Evolutionary conservation across 2,113 vertebrate genomes (phyloP).

Genomic region (Chauna torquata): DNA sequence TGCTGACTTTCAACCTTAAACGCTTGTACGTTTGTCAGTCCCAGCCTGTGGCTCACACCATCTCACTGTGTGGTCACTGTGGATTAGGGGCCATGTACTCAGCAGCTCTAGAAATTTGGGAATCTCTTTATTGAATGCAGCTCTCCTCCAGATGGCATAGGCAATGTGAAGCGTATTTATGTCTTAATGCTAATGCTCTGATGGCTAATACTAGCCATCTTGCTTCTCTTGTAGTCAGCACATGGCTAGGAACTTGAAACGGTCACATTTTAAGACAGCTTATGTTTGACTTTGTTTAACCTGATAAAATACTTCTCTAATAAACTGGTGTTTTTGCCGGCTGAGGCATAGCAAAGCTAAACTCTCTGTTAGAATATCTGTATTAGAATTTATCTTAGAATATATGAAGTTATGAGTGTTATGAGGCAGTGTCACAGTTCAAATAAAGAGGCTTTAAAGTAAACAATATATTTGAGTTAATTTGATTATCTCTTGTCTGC

Average conservation of each 20-base stretch:
- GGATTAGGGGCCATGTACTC: background rate
- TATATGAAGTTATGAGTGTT: background rate
- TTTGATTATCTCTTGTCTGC: background rate
- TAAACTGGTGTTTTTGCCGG: background rate
- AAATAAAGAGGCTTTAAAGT: background rate
- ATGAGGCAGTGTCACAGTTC: fast-evolving
- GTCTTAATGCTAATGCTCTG: background rate
- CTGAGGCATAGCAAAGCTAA: background rate
- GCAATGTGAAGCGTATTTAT: fast-evolving
- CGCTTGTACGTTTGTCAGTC: fast-evolving
- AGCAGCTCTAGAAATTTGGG: background rate
- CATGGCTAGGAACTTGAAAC: background rate
- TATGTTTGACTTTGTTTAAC: background rate
- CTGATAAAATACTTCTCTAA: background rate
- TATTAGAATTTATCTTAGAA: background rate
- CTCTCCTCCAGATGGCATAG: background rate
- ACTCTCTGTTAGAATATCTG: background rate
- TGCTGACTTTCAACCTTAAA: background rate
- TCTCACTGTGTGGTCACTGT: background rate
- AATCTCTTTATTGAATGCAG: background rate
- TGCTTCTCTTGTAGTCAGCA: background rate
- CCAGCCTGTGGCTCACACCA: background rate
- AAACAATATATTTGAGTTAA: fast-evolving
- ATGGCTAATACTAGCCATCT: background rate
- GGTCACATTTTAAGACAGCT: background rate